Evolutionary conservation across 2,797 vertebrate genomes (phyloP).

Genomic region (Scolopax rusticola): DNA sequence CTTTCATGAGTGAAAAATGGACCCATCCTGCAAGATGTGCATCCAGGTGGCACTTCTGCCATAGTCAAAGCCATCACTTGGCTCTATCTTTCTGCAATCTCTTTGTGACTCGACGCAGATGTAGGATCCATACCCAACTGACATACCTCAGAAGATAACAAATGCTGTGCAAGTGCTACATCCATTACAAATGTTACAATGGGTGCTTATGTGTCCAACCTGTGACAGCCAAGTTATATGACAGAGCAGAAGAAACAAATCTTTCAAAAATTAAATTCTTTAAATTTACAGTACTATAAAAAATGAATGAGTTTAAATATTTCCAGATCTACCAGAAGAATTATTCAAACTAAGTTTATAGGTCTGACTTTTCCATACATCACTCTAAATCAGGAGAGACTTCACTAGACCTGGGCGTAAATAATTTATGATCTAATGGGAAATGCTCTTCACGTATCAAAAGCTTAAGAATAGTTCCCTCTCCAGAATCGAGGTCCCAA

Average conservation of each 20-base stretch:
- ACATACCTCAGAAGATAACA: background rate
- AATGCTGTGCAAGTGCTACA: background rate
- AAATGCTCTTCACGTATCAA: slow-evolving; percentile 37
- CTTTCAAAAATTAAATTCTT: background rate
- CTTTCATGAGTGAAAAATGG: background rate
- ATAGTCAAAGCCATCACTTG: background rate
- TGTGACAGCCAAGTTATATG: background rate
- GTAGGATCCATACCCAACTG: background rate
- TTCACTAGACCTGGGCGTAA: background rate
- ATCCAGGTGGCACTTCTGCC: background rate
- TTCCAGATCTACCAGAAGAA: slow-evolving; percentile 68
- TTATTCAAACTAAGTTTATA: slow-evolving; percentile 59
- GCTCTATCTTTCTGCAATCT: background rate
- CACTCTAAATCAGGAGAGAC: slow-evolving; percentile 50
- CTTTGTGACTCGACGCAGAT: background rate
- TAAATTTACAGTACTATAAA: slow-evolving; percentile 40
- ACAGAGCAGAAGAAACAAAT: background rate
- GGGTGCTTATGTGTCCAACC: background rate
- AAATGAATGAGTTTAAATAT: slow-evolving; percentile 53
- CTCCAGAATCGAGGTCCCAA: background rate
- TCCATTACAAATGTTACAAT: background rate
- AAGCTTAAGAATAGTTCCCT: background rate
- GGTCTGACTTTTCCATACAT: slow-evolving; percentile 55
- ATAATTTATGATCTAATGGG: slow-evolving; percentile 49
- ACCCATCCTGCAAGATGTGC: background rate